These are phyloP conservation scores for Agrypnia vestita DNA, from an alignment of 1,140 invertebrate genomes.

Conservation along the genomic window DNA sequence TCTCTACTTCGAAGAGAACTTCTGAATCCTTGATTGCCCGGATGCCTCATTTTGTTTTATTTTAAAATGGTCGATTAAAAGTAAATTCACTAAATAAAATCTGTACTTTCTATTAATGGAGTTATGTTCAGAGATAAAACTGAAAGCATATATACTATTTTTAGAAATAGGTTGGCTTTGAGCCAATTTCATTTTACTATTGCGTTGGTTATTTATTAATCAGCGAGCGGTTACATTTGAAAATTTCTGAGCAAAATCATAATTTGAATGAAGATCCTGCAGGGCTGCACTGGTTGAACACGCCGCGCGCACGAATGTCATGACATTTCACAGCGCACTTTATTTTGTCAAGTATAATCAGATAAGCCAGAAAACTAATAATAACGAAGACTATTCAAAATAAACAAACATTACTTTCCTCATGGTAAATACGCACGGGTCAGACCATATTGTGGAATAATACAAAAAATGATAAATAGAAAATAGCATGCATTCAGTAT, in stretches of 20 bases:
- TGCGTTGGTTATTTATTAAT: constrained; percentile 39
- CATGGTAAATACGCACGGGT: too few species aligned
- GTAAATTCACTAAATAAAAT: constrained; percentile 5
- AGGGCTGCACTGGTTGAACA: not conserved
- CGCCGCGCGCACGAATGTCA: constrained; percentile 13
- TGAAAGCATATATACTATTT: constrained; percentile 43
- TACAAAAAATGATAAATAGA: constrained; percentile 16
- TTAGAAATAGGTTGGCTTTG: constrained; percentile 34
- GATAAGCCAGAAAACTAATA: not conserved
- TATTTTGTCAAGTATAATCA: not conserved
- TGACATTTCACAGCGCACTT: not conserved
- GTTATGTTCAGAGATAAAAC: constrained; percentile 25
- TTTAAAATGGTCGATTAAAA: constrained; percentile 11
- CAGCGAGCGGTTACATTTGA: constrained; percentile 23
- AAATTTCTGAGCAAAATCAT: constrained; percentile 26
- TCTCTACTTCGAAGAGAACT: constrained; percentile 78
- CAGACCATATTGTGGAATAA: not conserved
- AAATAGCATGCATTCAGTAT: constrained; percentile 24
- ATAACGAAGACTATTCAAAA: too few species aligned
- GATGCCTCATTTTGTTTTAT: constrained; percentile 41
- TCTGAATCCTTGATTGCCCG: constrained; percentile 53
- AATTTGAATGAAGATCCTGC: constrained; percentile 14
- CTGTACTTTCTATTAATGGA: constrained; percentile 27
- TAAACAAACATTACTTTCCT: too few species aligned
- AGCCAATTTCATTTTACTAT: constrained; percentile 41